Evolutionary conservation across 2,888 invertebrate species (phyloP), one percentile per base, ranked within the genome.

Genomic region (Sthenelais limicola): DNA sequence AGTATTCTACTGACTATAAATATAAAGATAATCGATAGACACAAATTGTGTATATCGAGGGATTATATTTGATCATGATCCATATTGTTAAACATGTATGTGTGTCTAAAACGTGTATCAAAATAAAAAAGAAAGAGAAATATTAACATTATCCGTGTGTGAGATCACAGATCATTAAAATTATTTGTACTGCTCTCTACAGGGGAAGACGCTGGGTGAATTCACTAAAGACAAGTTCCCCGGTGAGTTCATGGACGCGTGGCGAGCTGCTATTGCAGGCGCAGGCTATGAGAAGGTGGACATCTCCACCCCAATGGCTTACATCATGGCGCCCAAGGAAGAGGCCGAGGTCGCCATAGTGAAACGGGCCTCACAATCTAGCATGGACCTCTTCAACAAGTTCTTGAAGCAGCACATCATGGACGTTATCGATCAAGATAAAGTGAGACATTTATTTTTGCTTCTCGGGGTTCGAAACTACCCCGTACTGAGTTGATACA

Each of bases 361-460:
- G 70, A 96, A 95, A 85, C 96, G 96, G 89, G 97, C 99, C 0
- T 94, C 94, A 81, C 90, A 94, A 85, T 95, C 96, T 15, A 95
- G 97, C 12, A 94, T 95, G 71, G 97, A 98, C 89, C 93, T 99
- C 18, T 99, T 97, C 88, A 94, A 93, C 66, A 98, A 98, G 88
- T 97, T 96, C 89, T 91, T 99, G 51, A 95, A 96, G 88, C 96
- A 97, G 88, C 96, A 98, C 89, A 94, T 99, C 78, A 97, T 98
- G 94, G 97, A 97, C 88, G 96, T 98, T 80, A 96, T 99, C 85
- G 98, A 99, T 91, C 93, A 95, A 3, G 99, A 99, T 87, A 96
- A 88, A 84, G 88, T 88, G 77, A 80, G 80, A n/a, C n/a, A n/a
- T n/a, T n/a, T n/a, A n/a, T n/a, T n/a, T n/a, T n/a, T n/a, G n/a